Evolutionary conservation across 23 tunicate genomes (phyloP).

Genomic region (Halocynthia roretzi): DNA sequence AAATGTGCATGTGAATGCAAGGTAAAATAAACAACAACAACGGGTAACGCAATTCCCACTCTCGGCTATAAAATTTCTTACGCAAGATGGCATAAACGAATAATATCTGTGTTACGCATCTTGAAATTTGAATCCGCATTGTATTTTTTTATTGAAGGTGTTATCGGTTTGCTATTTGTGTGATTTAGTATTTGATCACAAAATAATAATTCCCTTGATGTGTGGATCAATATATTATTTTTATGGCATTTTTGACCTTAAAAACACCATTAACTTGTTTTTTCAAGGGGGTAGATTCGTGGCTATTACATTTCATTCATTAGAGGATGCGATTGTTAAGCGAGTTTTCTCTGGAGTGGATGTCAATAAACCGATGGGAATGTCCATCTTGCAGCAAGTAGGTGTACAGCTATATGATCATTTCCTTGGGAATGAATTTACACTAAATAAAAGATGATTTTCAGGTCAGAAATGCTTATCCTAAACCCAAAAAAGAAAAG

Average conservation of each 20-base stretch:
- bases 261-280: background rate
- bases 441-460: background rate
- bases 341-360: background rate
- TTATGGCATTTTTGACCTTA: background rate
- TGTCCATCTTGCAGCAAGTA: background rate
- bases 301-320: conserved; percentile 55
- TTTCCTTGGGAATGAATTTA: background rate
- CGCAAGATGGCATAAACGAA: no score
- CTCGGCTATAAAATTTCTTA: no score
- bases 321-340: conserved; percentile 55
- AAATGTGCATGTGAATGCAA: no score
- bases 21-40: no score
- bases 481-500: conserved; percentile 1
- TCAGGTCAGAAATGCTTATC: background rate
- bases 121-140: no score
- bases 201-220: no score
- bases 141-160: no score
- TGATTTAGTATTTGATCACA: no score
- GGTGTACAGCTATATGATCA: background rate
- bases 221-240: no score
- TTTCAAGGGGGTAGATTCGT: conserved; percentile 43
- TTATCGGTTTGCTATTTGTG: no score
- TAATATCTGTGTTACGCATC: no score
- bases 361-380: background rate
- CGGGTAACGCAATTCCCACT: no score